Evolutionary conservation across 2,888 invertebrate genomes (phyloP).

Genomic region (Noctua pronuba): DNA sequence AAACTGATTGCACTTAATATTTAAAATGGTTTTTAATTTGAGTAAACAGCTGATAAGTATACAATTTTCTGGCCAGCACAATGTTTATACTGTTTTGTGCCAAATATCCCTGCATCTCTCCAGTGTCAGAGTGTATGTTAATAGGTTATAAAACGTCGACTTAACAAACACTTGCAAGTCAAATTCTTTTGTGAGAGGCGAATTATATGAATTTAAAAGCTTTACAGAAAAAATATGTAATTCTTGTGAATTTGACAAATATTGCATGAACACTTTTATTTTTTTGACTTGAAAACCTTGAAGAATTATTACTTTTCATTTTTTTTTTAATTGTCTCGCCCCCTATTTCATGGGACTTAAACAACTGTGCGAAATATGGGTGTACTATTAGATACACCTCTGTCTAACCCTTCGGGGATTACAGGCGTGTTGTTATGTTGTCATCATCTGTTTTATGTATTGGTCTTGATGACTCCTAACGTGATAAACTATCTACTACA

Average conservation of each 20-base stretch:
- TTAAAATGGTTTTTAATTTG: constrained; percentile 6
- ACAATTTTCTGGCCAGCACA: not conserved
- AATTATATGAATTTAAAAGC: constrained; percentile 31
- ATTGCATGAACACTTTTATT: not conserved
- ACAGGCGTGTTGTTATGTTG: too few relatives aligned
- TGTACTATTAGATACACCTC: too few relatives aligned
- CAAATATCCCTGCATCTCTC: constrained; percentile 19
- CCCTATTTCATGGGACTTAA: too few relatives aligned
- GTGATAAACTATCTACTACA: not conserved
- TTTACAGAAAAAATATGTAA: constrained; percentile 7
- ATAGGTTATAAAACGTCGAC: constrained; percentile 36
- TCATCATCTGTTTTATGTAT: too few relatives aligned
- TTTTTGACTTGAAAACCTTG: not conserved
- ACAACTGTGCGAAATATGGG: too few relatives aligned
- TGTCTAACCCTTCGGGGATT: too few relatives aligned
- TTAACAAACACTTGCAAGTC: constrained; percentile 37
- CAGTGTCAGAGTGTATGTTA: constrained; percentile 31
- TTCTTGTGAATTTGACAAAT: not conserved
- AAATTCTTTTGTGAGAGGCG: constrained; percentile 36
- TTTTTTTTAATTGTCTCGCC: not conserved
- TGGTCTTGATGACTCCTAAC: not conserved
- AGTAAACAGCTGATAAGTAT: not conserved
- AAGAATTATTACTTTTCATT: not conserved
- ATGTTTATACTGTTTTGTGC: constrained; percentile 8
- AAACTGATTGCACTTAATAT: not conserved